Conservation (phyloP, 1,140 invertebrate species). For the Drosophila insularis region DNA sequence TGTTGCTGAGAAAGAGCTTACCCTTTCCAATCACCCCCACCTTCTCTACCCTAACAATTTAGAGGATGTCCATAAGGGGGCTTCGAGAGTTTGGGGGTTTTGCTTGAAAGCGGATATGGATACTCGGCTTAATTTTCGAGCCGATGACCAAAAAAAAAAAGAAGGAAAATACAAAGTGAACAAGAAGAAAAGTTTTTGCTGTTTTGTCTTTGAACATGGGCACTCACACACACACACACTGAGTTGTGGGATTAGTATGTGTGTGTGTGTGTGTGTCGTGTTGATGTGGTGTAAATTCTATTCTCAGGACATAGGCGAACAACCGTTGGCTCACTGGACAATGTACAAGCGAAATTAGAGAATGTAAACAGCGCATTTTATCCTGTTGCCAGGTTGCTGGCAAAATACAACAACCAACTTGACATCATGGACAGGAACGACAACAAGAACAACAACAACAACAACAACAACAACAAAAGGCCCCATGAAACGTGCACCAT, state of each 20-base stretch:
- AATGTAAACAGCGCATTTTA: conserved; percentile 81
- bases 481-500: conserved; percentile 70
- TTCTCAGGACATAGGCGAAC: conserved; percentile 55
- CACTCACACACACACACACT: not conserved
- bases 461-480: conserved; percentile 26
- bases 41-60: not conserved
- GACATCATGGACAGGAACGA: conserved; percentile 64
- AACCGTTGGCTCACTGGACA: conserved; percentile 66
- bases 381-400: conserved; percentile 66
- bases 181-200: conserved; percentile 9
- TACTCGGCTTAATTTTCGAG: conserved; percentile 77
- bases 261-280: not conserved
- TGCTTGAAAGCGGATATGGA: conserved; percentile 47
- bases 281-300: conserved; percentile 1
- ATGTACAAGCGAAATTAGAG: conserved; percentile 81
- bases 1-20: conserved; percentile 32
- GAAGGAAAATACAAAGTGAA: not conserved
- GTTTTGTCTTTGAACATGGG: conserved; percentile 6
- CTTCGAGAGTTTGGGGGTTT: not conserved
- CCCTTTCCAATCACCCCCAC: conserved; percentile 17
- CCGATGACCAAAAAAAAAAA: conserved; percentile 45
- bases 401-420: conserved; percentile 30
- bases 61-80: not conserved
- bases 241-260: not conserved
- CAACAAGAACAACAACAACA: conserved; percentile 14